phyloP scores from a whole-genome alignment of 2,888 invertebrate species.

The Synanthedon myopaeformis region DNA sequence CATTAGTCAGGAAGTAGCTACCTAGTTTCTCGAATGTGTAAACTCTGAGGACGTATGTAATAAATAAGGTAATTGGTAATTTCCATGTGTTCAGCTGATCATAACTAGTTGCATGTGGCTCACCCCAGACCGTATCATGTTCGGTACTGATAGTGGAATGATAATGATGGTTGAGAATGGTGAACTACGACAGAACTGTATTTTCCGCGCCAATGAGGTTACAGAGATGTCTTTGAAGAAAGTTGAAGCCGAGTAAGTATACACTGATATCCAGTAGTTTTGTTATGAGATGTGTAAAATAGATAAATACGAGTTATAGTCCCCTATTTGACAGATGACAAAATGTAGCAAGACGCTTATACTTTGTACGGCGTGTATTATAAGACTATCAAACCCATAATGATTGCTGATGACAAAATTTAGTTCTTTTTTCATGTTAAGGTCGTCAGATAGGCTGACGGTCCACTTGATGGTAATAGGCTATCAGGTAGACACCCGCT shows the following conservation, averaged over 20 bases:
- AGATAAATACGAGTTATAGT: too few species aligned
- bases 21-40: neutral
- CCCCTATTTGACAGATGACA: too few species aligned
- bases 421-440: too few species aligned
- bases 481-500: too few species aligned
- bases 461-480: too few species aligned
- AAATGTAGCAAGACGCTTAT: too few species aligned
- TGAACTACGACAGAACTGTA: conserved; percentile 76
- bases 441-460: too few species aligned
- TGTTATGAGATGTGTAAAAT: too few species aligned
- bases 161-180: conserved; percentile 87
- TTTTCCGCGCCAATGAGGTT: conserved; percentile 73
- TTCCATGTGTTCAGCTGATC: conserved; percentile 57
- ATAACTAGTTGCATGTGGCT: conserved; percentile 86
- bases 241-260: conserved; percentile 65
- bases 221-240: conserved; percentile 72
- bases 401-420: too few species aligned
- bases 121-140: conserved; percentile 83
- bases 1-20: neutral
- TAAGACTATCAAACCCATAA: too few species aligned
- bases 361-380: too few species aligned
- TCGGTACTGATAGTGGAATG: conserved; percentile 82
- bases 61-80: neutral
- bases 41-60: neutral
- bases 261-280: neutral